phyloP scores from a whole-genome alignment of 2,888 invertebrate genomes.

The Geophilus truncorum region DNA sequence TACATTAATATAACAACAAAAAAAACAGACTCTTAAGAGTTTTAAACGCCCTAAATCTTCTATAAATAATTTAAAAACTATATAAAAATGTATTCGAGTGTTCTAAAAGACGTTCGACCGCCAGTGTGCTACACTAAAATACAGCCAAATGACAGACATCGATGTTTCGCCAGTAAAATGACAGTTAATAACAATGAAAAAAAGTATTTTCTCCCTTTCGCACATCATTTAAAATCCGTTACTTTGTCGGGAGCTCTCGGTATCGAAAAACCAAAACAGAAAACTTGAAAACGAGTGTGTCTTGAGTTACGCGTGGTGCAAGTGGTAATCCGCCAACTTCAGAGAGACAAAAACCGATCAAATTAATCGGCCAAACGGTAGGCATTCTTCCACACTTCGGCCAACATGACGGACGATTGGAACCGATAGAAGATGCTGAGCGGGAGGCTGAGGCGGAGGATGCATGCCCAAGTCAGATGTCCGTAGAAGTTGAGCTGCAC shows the following conservation, averaged over 20 bases:
- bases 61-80: too few species aligned
- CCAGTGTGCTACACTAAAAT: too few species aligned
- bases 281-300: too few species aligned
- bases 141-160: too few species aligned
- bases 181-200: too few species aligned
- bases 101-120: too few species aligned
- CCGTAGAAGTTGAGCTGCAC: slow-evolving; percentile 80
- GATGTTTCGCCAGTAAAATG: too few species aligned
- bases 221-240: neutral
- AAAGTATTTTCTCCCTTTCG: neutral
- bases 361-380: slow-evolving; percentile 21
- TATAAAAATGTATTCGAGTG: too few species aligned
- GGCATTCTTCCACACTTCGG: slow-evolving; percentile 83
- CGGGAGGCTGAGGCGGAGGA: slow-evolving; percentile 86
- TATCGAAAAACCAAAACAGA: too few species aligned
- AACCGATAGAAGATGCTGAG: slow-evolving; percentile 95
- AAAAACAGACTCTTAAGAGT: too few species aligned
- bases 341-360: neutral
- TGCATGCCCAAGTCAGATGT: slow-evolving; percentile 85
- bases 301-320: neutral
- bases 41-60: too few species aligned
- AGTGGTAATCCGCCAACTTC: neutral
- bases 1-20: too few species aligned
- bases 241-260: neutral
- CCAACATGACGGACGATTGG: slow-evolving; percentile 89